These are phyloP conservation scores for Panzeria rudis DNA, from an alignment of 2,888 invertebrate genomes.

Conservation along the genomic window DNA sequence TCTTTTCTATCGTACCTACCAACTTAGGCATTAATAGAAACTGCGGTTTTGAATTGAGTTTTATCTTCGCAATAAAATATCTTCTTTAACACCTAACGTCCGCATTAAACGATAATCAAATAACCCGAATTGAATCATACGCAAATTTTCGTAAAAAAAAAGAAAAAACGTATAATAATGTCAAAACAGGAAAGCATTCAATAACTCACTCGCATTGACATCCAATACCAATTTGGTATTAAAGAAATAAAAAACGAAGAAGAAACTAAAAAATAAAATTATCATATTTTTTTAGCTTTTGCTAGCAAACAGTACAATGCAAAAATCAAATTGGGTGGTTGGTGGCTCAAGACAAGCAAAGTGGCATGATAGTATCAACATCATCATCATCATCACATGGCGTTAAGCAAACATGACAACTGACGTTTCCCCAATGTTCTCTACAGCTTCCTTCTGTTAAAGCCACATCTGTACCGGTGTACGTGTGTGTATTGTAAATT, in stretches of 20 bases:
- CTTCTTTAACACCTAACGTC: not conserved
- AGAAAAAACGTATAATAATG: slow-evolving; percentile 39
- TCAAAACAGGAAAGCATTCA: slow-evolving; percentile 58
- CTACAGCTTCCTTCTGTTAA: not conserved
- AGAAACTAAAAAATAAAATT: slow-evolving; percentile 30
- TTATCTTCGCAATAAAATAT: not conserved
- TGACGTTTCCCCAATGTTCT: slow-evolving; percentile 45
- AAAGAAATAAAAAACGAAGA: slow-evolving; percentile 15
- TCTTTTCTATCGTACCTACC: too few species aligned
- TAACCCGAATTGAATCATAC: slow-evolving; percentile 49
- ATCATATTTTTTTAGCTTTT: slow-evolving; percentile 17
- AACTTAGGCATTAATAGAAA: slow-evolving; percentile 6
- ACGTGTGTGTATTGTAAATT: slow-evolving; percentile 43
- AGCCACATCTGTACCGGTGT: not conserved
- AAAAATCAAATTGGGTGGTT: slow-evolving; percentile 9
- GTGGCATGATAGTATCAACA: slow-evolving; percentile 36
- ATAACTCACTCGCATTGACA: slow-evolving; percentile 61
- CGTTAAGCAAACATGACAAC: slow-evolving; percentile 65
- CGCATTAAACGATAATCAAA: slow-evolving; percentile 31
- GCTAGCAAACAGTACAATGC: slow-evolving; percentile 20
- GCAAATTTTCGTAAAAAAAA: slow-evolving; percentile 42
- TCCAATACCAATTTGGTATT: slow-evolving; percentile 52
- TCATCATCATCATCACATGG: slow-evolving; percentile 52
- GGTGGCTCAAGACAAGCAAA: slow-evolving; percentile 8
- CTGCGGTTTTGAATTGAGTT: slow-evolving; percentile 40